A percentile compares a stretch with the other conserved stretches of the same genome.
These are phyloP conservation scores for Nixonia krombeini DNA, from an alignment of 1,140 invertebrate species.

Conservation along the genomic window DNA sequence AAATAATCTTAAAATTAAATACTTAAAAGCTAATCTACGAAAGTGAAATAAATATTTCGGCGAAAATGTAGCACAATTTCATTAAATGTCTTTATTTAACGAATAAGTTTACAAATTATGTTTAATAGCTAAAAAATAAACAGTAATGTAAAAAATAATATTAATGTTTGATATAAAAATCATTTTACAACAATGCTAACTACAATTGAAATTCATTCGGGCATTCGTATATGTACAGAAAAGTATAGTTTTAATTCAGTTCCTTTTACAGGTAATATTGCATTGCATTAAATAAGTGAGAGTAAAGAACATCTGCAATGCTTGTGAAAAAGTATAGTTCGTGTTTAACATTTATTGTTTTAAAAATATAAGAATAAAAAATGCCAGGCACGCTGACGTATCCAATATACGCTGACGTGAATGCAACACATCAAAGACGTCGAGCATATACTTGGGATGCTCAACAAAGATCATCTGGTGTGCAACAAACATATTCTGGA, in stretches of 20 bases:
- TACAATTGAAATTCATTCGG: too few species aligned
- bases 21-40: background rate
- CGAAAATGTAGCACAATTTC: too few species aligned
- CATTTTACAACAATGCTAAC: too few species aligned
- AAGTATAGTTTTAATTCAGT: background rate
- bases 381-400: constrained; percentile 68
- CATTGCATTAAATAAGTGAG: constrained; percentile 2
- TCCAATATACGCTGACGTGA: constrained; percentile 66
- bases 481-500: constrained; percentile 39
- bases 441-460: constrained; percentile 61
- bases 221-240: too few species aligned
- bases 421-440: constrained; percentile 55
- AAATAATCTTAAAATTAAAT: background rate
- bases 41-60: too few species aligned
- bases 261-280: constrained; percentile 1
- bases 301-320: constrained; percentile 22
- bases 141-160: too few species aligned
- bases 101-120: too few species aligned
- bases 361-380: constrained; percentile 29
- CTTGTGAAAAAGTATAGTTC: background rate
- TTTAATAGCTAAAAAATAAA: too few species aligned
- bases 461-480: constrained; percentile 36
- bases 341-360: constrained; percentile 3
- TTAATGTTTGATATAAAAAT: too few species aligned
- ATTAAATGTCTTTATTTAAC: too few species aligned